Conservation (phyloP, 2,888 invertebrate species). For the Lacanobia oleracea region DNA sequence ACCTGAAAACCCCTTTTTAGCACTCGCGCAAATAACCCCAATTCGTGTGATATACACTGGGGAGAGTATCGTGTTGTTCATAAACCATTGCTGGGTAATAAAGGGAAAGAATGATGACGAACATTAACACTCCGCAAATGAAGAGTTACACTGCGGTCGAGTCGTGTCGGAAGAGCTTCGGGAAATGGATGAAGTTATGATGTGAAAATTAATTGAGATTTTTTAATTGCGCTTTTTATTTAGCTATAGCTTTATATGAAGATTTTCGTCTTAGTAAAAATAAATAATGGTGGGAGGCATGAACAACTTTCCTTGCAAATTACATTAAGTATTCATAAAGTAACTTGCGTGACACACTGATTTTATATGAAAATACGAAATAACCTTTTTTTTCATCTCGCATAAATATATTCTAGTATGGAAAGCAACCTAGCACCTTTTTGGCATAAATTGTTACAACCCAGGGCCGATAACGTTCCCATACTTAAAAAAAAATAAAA, state of each 20-base stretch:
- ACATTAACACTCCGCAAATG: constrained; percentile 63
- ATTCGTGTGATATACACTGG: constrained; percentile 41
- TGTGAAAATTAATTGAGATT: background rate
- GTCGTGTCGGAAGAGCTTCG: background rate
- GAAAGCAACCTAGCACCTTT: no score
- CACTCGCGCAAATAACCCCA: constrained; percentile 40
- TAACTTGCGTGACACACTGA: no score
- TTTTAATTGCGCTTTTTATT: background rate
- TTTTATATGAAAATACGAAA: no score
- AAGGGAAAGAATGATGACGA: constrained; percentile 56
- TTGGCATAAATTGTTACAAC: background rate
- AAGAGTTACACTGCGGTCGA: constrained; percentile 50
- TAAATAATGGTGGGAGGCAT: no score
- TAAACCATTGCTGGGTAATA: constrained; percentile 61
- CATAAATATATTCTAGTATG: no score
- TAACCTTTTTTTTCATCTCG: no score
- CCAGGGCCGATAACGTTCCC: background rate
- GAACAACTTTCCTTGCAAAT: no score
- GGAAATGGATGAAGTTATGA: background rate
- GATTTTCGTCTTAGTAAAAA: background rate
- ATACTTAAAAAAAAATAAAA: no score
- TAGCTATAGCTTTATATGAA: no score
- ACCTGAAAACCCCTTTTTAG: constrained; percentile 24
- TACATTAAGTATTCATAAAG: no score
- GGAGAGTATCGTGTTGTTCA: constrained; percentile 35